Base-by-base conservation (phyloP, 2,113 vertebrate species). In the Campylomormyrus tamandua region DNA sequence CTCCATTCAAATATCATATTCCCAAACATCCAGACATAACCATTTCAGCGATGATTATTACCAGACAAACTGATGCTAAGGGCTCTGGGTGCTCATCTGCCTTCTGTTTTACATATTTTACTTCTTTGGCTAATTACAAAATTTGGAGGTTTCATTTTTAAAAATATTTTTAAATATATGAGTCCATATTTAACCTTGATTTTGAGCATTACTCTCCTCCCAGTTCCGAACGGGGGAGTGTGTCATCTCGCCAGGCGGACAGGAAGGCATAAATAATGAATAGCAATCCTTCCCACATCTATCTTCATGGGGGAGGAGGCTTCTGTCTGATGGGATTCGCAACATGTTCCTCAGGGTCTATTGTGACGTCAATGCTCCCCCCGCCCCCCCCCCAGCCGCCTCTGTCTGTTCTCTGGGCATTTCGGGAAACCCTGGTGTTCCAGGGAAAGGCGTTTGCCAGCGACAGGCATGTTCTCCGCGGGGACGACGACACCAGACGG, bases 331-430 rank as follows among this genome's bases (percentile, higher is more conserved):
- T 85, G 89, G 48, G 49, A 87, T 53, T 93, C 91, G 88, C 93
- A 94, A 94, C 92, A 93, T 90, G 94, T 93, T 94, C 92, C 92
- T 94, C 93, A 93, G 91, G 92, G 89, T 91, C 89, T 87, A 90
- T 95, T 87, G 90, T 95, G 94, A 96, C 90, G 93, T 92, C 92
- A 94, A 91, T 93, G 88, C 45, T 87, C 92, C 89, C 91, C 90
- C 83, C 58, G 92, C 45, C 46, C 46, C 46, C 7, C 70, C 70
- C 27, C 31, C 1, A 11, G 31, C 31, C 70, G 1, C 70, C 11
- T 80, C 74, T 93, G 87, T 88, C 83, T n/a, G 3, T 42, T 84
- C 83, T 48, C 83, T 46, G 13, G 93, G 93, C 94, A 91, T 92
- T 92, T 92, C 91, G 94, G 92, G 91, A 93, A 92, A 92, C 91